phyloP scores from a whole-genome alignment of 1,140 invertebrate genomes.

The Dendroctonus ponderosae region DNA sequence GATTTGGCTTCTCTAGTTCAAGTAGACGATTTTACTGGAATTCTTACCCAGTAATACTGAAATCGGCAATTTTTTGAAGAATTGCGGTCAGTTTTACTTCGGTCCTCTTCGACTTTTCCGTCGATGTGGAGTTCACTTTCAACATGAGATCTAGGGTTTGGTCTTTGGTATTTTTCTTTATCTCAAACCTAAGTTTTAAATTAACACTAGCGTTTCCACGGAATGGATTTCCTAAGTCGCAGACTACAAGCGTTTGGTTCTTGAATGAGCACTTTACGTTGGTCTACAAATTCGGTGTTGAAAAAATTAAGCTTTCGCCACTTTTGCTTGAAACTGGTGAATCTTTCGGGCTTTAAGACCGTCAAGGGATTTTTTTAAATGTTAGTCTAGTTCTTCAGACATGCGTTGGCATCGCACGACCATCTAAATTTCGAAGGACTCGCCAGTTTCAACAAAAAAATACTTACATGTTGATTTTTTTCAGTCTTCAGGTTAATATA shows the following conservation, averaged over 20 bases:
- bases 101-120: conserved; percentile 61
- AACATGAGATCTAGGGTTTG: conserved; percentile 68
- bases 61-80: conserved; percentile 79
- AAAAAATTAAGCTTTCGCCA: background rate
- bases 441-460: too few relatives aligned
- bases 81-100: conserved; percentile 58
- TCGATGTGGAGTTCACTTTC: conserved; percentile 85
- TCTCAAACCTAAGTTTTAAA: conserved; percentile 76
- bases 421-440: too few relatives aligned
- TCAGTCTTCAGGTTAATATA: conserved; percentile 59
- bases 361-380: too few relatives aligned
- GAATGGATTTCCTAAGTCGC: conserved; percentile 88
- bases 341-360: background rate
- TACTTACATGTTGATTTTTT: conserved; percentile 26
- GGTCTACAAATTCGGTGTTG: conserved; percentile 19
- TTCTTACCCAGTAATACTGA: conserved; percentile 75
- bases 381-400: too few relatives aligned
- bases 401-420: background rate
- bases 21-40: background rate
- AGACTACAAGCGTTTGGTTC: conserved; percentile 74
- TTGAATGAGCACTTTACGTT: conserved; percentile 62
- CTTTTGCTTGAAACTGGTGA: too few relatives aligned
- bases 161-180: conserved; percentile 68
- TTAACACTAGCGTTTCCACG: conserved; percentile 60
- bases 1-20: background rate